Percentiles rank a stretch among this genome's conserved stretches.
Conservation (phyloP, 1,140 invertebrate genomes). For the Drosophila nasuta region DNA sequence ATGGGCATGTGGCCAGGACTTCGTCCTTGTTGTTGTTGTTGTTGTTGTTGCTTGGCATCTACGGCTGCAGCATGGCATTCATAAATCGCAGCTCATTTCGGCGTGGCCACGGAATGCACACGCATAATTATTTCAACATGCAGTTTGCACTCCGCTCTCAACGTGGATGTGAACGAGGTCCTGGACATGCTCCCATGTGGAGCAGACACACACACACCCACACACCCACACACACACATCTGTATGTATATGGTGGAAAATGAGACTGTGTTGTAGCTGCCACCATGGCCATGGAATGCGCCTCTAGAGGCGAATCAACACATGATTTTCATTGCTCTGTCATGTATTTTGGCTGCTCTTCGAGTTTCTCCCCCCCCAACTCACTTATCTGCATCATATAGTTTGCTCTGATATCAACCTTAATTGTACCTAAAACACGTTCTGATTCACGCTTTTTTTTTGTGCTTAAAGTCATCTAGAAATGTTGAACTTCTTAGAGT, state of each 20-base stretch:
- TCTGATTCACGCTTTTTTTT: too few species aligned
- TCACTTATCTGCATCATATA: too few species aligned
- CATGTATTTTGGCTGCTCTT: conserved; percentile 9
- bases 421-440: too few species aligned
- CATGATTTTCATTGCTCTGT: conserved; percentile 16
- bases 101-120: conserved; percentile 82
- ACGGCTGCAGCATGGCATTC: conserved; percentile 60
- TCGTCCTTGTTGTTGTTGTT: too few species aligned
- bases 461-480: too few species aligned
- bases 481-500: too few species aligned
- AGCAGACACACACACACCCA: neutral
- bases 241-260: too few species aligned
- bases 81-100: conserved; percentile 82
- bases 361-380: too few species aligned
- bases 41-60: conserved; percentile 4
- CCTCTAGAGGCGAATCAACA: conserved; percentile 39
- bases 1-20: neutral
- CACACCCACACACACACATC: too few species aligned
- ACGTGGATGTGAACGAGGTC: neutral
- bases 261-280: neutral
- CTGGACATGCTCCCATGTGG: conserved; percentile 6
- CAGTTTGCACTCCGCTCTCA: conserved; percentile 44
- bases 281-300: conserved; percentile 19
- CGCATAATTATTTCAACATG: conserved; percentile 82
- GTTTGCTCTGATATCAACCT: too few species aligned